Evolutionary conservation across 92 coral and sea anemone genomes (phyloP), one percentile per base, ranked within the genome.

Genomic region (Epizoanthus illoricatus): DNA sequence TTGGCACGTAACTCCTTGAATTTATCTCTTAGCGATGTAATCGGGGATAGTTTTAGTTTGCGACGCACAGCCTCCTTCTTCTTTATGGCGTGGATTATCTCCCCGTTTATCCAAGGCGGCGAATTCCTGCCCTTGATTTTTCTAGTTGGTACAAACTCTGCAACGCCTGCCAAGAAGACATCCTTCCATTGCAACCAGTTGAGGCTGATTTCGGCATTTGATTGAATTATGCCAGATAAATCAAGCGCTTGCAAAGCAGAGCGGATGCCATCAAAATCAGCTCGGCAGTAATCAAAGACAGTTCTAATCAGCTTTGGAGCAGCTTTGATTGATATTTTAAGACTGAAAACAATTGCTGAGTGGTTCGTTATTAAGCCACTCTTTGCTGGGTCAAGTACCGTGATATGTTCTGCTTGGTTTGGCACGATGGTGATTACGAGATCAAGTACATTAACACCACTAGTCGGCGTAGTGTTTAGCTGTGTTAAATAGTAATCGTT

Each of bases 341-440:
- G 58, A 39, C 76, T 54, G 61, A 85, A 85, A 15, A 84, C 55
- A 41, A 84, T 61, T 17, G 71, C 42, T 15, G 67, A 79, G 28
- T 65, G 87, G 80, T 84, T 83, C 55, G 87, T 84, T 40, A 74
- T 63, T 72, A 84, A 24, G 56, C 87, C 83, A 61, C 87, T 74
- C 18, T 74, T 66, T n/a, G 56, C 60, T 47, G 86, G 86, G 68
- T 84, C 68, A 42, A 62, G 60, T 69, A 45, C 42, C 40, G 80
- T n/a, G 21, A 58, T 61, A 21, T 73, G 78, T 69, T 63, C 74
- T 41, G 75, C 80, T 49, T 84, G 47, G 54, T 74, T 73, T 33
- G 87, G 81, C 59, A 65, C 73, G 39, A 71, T 84, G 24, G 73
- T 65, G 67, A 84, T 60, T 55, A 61, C 76, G 45, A 76, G 68